A percentile compares a stretch with the other conserved stretches of the same genome.
Conservation (phyloP, 2,113 vertebrate genomes). For the Camelus dromedarius region DNA sequence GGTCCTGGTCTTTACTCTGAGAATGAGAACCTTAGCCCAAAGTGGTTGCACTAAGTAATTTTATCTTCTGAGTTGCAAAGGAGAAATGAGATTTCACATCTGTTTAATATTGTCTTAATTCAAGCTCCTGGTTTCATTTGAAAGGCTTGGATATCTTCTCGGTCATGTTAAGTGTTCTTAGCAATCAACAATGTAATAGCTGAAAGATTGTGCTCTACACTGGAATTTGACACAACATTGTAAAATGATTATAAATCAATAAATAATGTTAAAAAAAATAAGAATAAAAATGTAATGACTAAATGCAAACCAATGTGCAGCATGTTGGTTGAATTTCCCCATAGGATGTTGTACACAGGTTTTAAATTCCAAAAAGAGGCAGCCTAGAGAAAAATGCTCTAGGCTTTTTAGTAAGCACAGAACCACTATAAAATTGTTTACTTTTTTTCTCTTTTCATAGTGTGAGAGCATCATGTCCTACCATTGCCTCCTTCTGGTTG, state of each 20-base stretch:
- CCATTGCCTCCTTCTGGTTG: constrained; percentile 18
- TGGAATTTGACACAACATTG: too few species aligned
- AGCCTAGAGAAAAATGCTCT: constrained; percentile 43
- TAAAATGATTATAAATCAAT: too few species aligned
- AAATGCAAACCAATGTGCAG: background rate
- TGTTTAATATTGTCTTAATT: constrained; percentile 41
- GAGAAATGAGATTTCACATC: constrained; percentile 47
- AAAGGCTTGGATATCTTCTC: constrained; percentile 8
- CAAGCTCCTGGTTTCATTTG: constrained; percentile 25
- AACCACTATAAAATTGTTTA: constrained; percentile 30
- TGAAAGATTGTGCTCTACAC: too few species aligned
- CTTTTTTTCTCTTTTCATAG: background rate
- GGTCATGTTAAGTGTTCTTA: constrained; percentile 40
- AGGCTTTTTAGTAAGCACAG: constrained; percentile 12
- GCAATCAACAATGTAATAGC: background rate
- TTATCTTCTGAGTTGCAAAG: constrained; percentile 52
- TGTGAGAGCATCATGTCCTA: background rate
- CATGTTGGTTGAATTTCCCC: constrained; percentile 20
- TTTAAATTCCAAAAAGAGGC: constrained; percentile 62
- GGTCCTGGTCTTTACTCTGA: background rate
- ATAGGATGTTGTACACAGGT: background rate
- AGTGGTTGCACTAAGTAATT: background rate
- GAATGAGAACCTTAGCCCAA: background rate
- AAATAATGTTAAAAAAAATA: too few species aligned
- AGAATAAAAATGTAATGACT: background rate